Conservation (phyloP, 2,113 vertebrate species). For the Puffinus mauretanicus region DNA sequence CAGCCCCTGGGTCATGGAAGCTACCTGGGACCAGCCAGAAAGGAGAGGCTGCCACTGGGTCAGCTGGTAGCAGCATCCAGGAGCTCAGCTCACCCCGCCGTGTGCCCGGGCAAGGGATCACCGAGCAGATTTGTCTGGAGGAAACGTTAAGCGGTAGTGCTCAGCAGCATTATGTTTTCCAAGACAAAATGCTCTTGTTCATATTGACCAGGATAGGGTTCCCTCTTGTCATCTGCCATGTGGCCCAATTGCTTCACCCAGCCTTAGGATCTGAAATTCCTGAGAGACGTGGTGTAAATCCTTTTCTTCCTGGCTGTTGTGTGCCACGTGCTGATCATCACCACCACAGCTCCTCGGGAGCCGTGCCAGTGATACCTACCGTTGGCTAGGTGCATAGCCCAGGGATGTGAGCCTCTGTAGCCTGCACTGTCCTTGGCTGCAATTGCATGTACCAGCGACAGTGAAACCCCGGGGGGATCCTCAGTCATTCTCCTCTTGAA, state of each 20-base stretch:
- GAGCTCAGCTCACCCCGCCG: neutral
- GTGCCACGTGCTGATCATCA: fast-evolving
- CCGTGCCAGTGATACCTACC: fast-evolving
- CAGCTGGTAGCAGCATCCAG: neutral
- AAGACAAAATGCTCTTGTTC: neutral
- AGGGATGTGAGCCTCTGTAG: neutral
- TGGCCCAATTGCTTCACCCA: neutral
- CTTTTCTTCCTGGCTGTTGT: neutral
- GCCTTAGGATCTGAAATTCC: neutral
- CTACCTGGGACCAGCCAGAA: neutral
- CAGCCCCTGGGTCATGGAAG: neutral
- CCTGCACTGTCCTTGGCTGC: neutral
- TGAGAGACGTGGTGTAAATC: neutral
- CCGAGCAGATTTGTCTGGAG: neutral
- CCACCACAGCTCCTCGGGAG: neutral
- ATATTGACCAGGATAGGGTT: neutral
- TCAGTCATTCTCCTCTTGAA: neutral
- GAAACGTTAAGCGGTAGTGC: neutral
- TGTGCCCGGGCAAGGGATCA: neutral
- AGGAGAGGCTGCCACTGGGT: neutral
- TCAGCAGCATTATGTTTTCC: neutral
- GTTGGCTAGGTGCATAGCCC: fast-evolving
- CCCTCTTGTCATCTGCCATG: neutral
- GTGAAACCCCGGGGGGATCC: neutral
- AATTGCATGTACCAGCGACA: neutral